phyloP scores from a whole-genome alignment of 2,797 vertebrate genomes.

The Distichodus sexfasciatus region DNA sequence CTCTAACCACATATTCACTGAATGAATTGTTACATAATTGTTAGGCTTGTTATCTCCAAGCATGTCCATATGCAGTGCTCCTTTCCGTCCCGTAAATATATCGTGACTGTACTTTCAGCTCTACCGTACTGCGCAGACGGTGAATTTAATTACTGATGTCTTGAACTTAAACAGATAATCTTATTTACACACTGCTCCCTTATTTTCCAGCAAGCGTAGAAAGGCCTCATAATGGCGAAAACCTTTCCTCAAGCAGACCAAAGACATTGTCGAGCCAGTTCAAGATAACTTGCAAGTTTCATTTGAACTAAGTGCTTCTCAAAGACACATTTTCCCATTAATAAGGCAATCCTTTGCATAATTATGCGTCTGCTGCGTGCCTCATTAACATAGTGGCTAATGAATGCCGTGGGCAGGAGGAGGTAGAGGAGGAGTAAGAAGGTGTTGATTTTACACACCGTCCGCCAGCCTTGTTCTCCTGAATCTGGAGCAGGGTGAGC shows the following conservation, averaged over 20 bases:
- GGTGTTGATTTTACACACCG: slow-evolving; percentile 46
- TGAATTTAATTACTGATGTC: neutral
- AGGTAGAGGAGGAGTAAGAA: slow-evolving; percentile 23
- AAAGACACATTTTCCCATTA: slow-evolving; percentile 45
- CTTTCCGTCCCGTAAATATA: neutral
- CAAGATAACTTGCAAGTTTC: slow-evolving; percentile 15
- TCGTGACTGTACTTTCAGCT: neutral
- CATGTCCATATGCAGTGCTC: too few species aligned
- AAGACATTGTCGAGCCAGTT: neutral
- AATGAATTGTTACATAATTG: too few species aligned
- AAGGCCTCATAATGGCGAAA: neutral
- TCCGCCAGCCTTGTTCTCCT: slow-evolving; percentile 25
- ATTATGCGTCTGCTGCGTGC: slow-evolving; percentile 47
- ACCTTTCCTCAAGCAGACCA: slow-evolving; percentile 9
- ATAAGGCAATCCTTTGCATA: slow-evolving; percentile 46
- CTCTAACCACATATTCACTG: too few species aligned
- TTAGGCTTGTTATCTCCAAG: too few species aligned
- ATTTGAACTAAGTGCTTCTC: slow-evolving; percentile 37
- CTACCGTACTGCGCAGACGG: neutral
- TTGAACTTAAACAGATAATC: neutral
- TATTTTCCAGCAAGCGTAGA: neutral
- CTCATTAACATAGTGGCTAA: slow-evolving; percentile 58
- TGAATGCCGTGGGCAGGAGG: slow-evolving; percentile 34
- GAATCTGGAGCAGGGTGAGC: slow-evolving; percentile 6
- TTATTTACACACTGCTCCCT: neutral